Evolutionary conservation across 2,888 invertebrate species (phyloP).

Genomic region (Zhuqinia jingwanae): DNA sequence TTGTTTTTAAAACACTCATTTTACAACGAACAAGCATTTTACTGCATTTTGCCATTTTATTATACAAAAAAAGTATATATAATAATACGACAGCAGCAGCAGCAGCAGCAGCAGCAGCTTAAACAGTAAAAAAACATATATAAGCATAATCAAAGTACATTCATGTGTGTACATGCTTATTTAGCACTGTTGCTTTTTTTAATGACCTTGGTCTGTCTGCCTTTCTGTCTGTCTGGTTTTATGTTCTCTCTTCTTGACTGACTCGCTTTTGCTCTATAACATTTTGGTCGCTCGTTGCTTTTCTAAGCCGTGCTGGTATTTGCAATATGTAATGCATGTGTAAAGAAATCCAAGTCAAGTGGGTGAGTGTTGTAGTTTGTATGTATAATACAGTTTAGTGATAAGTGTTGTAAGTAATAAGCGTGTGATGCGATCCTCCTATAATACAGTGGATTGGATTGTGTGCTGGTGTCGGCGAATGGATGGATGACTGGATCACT

Average conservation of each 20-base stretch:
- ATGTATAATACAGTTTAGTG: too few species aligned
- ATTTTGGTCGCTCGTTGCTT: too few species aligned
- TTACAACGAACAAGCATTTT: constrained; percentile 26
- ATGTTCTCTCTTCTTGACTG: constrained; percentile 30
- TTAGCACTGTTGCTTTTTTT: constrained; percentile 53
- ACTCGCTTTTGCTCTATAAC: background rate
- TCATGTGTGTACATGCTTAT: constrained; percentile 29
- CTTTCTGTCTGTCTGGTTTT: constrained; percentile 68
- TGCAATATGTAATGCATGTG: too few species aligned
- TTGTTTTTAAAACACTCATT: constrained; percentile 15
- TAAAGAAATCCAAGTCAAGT: too few species aligned
- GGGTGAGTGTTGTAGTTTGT: too few species aligned
- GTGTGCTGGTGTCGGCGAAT: background rate
- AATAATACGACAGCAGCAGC: background rate
- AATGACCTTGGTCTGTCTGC: constrained; percentile 70
- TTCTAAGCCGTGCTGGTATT: too few species aligned
- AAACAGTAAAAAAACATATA: too few species aligned
- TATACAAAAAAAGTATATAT: background rate
- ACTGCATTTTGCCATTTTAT: background rate
- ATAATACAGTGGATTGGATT: too few species aligned
- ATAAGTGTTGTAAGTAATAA: too few species aligned
- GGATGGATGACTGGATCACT: background rate
- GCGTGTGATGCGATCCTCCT: too few species aligned
- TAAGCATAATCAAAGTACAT: too few species aligned
- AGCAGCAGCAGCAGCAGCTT: background rate